Evolutionary conservation across 2,113 vertebrate genomes (phyloP).

Genomic region (Hoplias malabaricus): DNA sequence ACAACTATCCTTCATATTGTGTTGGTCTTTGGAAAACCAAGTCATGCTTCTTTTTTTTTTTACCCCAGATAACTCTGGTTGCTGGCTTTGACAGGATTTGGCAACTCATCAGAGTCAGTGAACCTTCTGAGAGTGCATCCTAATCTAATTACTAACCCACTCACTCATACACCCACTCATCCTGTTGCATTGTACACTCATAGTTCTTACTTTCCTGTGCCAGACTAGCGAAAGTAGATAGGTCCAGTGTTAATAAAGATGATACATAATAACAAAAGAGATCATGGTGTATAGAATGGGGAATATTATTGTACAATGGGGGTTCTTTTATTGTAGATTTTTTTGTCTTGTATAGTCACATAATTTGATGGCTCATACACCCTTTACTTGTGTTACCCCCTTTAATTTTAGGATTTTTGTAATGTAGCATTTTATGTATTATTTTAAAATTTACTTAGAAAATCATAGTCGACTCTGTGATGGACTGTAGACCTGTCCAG

Average conservation of each 20-base stretch:
- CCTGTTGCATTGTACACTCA: background rate
- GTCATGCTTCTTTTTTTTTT: slow-evolving; percentile 23
- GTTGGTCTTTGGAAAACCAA: background rate
- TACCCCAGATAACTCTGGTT: background rate
- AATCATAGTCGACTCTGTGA: no score
- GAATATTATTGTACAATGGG: background rate
- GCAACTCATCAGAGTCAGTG: background rate
- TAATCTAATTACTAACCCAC: background rate
- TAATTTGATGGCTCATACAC: background rate
- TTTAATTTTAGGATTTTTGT: background rate
- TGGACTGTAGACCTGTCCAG: no score
- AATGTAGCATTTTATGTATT: background rate
- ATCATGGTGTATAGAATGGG: background rate
- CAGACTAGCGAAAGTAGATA: background rate
- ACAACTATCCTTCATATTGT: background rate
- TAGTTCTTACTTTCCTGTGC: background rate
- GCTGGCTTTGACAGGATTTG: slow-evolving; percentile 1
- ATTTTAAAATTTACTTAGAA: no score
- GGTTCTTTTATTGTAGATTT: background rate
- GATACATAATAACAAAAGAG: background rate
- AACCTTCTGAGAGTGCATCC: background rate
- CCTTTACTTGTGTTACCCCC: no score
- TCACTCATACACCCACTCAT: background rate
- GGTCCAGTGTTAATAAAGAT: background rate
- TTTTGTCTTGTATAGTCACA: background rate